Evolutionary conservation across 2,888 invertebrate genomes (phyloP).

Genomic region (Sarcophaga caerulescens): DNA sequence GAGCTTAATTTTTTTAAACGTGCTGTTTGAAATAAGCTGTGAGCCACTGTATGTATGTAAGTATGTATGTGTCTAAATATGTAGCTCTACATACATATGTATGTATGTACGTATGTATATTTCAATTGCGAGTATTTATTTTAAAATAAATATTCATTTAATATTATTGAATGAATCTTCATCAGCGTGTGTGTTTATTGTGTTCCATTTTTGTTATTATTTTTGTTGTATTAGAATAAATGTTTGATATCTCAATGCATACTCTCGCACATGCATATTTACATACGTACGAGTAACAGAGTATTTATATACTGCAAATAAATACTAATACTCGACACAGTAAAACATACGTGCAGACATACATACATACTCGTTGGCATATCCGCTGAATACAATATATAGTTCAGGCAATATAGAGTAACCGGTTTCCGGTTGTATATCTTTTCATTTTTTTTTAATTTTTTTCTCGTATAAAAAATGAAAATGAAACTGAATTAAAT

Average conservation of each 20-base stretch:
- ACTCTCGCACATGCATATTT: background rate
- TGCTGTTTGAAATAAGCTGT: too few species aligned
- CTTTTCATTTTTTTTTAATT: constrained; percentile 27
- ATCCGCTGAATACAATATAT: background rate
- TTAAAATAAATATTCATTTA: constrained; percentile 47
- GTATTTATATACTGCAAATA: background rate
- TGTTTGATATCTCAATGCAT: background rate
- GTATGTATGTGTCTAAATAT: too few species aligned
- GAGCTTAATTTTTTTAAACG: too few species aligned
- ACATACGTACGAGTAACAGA: background rate
- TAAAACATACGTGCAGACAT: background rate
- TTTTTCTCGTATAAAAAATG: constrained; percentile 17
- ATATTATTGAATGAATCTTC: constrained; percentile 61
- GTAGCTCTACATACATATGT: constrained; percentile 3
- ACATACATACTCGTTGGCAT: background rate
- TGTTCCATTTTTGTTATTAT: too few species aligned
- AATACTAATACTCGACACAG: constrained; percentile 40
- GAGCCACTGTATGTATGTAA: too few species aligned
- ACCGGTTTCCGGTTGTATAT: constrained; percentile 64
- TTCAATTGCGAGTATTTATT: constrained; percentile 4
- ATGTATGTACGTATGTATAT: constrained; percentile 4
- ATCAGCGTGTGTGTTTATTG: constrained; percentile 32
- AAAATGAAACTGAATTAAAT: constrained; percentile 32
- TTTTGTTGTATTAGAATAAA: constrained; percentile 2
- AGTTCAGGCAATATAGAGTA: constrained; percentile 33